Percentiles rank a stretch among this genome's conserved stretches.
Evolutionary conservation across 1,140 invertebrate species (phyloP).

Genomic region (Drosophila auraria): DNA sequence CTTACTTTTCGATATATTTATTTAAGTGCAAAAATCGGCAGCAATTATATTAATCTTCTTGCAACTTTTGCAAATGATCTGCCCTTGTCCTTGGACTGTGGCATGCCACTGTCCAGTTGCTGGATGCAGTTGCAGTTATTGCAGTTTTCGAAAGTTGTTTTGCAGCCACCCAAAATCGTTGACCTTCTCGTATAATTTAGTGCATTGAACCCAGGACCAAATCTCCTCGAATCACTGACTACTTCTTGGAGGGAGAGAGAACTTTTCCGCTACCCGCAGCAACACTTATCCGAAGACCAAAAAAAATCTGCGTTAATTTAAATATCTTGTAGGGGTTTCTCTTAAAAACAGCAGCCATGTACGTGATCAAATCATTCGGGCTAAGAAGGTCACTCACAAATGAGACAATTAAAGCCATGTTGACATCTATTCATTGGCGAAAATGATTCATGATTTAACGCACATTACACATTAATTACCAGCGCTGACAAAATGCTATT

Average conservation of each 20-base stretch:
- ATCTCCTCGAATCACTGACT: background rate
- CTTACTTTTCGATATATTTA: background rate
- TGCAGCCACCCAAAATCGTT: slow-evolving; percentile 58
- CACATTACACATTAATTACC: slow-evolving; percentile 65
- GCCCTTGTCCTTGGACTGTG: slow-evolving; percentile 58
- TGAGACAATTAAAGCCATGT: slow-evolving; percentile 37
- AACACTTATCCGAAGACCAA: slow-evolving; percentile 25
- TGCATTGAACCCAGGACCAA: slow-evolving; percentile 53
- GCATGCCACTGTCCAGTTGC: slow-evolving; percentile 37
- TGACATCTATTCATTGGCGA: slow-evolving; percentile 53
- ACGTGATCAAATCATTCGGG: slow-evolving; percentile 10
- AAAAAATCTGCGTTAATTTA: slow-evolving; percentile 31
- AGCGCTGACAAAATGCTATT: slow-evolving; percentile 63
- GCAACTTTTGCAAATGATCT: slow-evolving; percentile 14
- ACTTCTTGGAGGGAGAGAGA: background rate
- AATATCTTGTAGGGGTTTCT: slow-evolving; percentile 13
- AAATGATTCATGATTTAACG: slow-evolving; percentile 60
- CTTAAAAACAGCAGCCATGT: slow-evolving; percentile 7
- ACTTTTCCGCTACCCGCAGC: background rate
- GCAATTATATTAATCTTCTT: background rate
- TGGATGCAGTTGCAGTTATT: slow-evolving; percentile 22
- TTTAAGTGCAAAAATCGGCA: background rate
- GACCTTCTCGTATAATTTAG: slow-evolving; percentile 51
- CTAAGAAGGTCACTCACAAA: slow-evolving; percentile 45
- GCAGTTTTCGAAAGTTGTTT: slow-evolving; percentile 73